phyloP scores from a whole-genome alignment of 2,797 vertebrate genomes.

The Corythornis leucogaster region DNA sequence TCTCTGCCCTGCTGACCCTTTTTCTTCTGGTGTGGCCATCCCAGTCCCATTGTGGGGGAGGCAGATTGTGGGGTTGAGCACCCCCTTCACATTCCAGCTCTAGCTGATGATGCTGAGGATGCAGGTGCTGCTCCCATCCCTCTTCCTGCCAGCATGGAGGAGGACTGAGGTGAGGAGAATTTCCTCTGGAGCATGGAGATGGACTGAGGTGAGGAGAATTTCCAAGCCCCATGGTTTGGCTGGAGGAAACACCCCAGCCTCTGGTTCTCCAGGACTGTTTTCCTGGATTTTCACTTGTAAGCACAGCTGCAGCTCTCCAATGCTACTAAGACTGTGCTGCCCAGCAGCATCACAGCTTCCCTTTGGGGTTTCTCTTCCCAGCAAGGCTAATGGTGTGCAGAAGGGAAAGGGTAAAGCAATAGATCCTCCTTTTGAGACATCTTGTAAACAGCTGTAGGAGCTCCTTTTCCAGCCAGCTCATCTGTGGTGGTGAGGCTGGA shows the following conservation, averaged over 20 bases:
- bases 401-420: conserved; percentile 28
- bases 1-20: background rate
- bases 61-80: background rate
- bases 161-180: background rate
- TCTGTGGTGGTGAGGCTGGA: conserved; percentile 29
- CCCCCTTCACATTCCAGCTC: background rate
- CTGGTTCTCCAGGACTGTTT: background rate
- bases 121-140: no score
- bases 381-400: background rate
- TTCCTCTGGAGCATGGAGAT: background rate
- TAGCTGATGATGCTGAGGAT: background rate
- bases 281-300: background rate
- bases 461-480: conserved; percentile 39
- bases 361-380: background rate
- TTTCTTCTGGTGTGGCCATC: background rate
- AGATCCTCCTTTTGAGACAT: conserved; percentile 22
- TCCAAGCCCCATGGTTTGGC: accelerated
- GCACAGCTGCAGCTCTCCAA: background rate
- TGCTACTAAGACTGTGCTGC: accelerated
- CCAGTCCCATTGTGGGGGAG: background rate
- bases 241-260: background rate
- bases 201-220: background rate
- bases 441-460: conserved; percentile 69
- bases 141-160: background rate
- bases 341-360: background rate